These are phyloP conservation scores for Scolopax bukidnonensis DNA, from an alignment of 2,797 vertebrate species.

Conservation along the genomic window DNA sequence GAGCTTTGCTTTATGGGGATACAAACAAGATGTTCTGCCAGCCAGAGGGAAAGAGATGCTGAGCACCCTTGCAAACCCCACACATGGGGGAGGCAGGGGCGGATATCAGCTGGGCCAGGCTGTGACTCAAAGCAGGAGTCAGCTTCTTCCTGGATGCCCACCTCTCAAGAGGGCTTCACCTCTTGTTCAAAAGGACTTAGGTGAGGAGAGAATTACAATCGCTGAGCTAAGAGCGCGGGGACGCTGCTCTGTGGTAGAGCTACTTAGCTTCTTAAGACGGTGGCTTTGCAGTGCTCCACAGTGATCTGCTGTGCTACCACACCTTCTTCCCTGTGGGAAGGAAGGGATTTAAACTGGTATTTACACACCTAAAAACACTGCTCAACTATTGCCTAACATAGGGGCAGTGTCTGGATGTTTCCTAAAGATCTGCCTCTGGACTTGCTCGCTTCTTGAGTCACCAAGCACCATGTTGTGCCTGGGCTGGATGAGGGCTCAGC, in stretches of 20 bases:
- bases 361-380: not conserved
- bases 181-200: not conserved
- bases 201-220: not conserved
- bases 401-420: not conserved
- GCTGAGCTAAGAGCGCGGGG: not conserved
- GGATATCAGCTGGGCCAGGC: not conserved
- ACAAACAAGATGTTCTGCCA: not conserved
- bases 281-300: not conserved
- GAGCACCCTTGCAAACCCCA: not conserved
- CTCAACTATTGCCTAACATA: not conserved
- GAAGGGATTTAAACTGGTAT: not conserved
- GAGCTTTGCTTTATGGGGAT: not conserved
- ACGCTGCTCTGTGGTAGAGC: not conserved
- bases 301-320: not conserved
- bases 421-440: not conserved
- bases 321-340: not conserved
- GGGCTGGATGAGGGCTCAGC: fast-evolving
- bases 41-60: not conserved
- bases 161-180: not conserved
- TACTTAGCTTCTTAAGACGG: fast-evolving
- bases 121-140: not conserved
- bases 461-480: not conserved
- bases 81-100: not conserved
- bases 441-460: not conserved
- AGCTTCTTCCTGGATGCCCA: not conserved